Evolutionary conservation across 1,140 invertebrate species (phyloP).

Genomic region (Panagrolaimus sp.): DNA sequence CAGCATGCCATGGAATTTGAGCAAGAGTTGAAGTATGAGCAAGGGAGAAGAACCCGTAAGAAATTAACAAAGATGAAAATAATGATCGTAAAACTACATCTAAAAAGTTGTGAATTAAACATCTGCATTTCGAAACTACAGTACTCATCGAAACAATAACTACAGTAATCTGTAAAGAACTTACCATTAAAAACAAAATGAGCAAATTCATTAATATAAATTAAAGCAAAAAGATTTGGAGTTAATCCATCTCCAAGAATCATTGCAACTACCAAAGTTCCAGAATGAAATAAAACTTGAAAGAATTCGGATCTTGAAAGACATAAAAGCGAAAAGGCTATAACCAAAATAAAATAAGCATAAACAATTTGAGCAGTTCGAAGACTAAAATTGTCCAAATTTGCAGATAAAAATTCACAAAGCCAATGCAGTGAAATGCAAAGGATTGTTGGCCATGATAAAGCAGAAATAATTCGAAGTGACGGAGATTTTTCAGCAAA

Average conservation of each 20-base stretch:
- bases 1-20: slow-evolving; percentile 40
- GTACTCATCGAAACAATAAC: too few species aligned
- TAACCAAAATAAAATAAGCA: slow-evolving; percentile 14
- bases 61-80: slow-evolving; percentile 6
- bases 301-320: neutral
- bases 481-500: neutral
- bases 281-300: slow-evolving; percentile 15
- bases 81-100: neutral
- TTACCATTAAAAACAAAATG: slow-evolving; percentile 20
- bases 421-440: slow-evolving; percentile 29
- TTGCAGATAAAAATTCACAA: slow-evolving; percentile 18
- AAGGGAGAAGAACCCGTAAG: slow-evolving; percentile 23
- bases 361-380: slow-evolving; percentile 27
- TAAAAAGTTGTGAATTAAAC: too few species aligned
- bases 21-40: slow-evolving; percentile 37
- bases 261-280: slow-evolving; percentile 23
- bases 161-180: neutral
- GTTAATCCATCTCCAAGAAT: slow-evolving; percentile 23
- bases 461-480: slow-evolving; percentile 14
- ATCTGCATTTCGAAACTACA: too few species aligned
- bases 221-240: slow-evolving; percentile 12
- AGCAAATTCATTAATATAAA: slow-evolving; percentile 8
- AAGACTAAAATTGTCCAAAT: slow-evolving; percentile 11
- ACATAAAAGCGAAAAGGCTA: neutral
- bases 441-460: slow-evolving; percentile 26